These are phyloP conservation scores for Steinernema carpocapsae DNA, from an alignment of 2,888 invertebrate species.

Conservation along the genomic window DNA sequence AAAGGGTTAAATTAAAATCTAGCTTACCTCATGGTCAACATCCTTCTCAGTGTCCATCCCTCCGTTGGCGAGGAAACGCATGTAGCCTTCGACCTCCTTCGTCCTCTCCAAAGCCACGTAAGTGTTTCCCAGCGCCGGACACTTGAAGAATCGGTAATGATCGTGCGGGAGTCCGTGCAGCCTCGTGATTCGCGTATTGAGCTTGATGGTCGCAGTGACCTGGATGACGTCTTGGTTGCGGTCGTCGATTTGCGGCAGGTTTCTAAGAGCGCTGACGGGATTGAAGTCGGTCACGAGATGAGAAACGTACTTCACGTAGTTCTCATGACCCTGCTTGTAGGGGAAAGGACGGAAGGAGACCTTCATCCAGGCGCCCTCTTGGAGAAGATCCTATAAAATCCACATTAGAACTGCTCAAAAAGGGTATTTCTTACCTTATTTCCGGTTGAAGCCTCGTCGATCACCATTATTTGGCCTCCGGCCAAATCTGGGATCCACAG, in stretches of 20 bases:
- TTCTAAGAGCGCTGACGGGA: no score
- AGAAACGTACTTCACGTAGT: no score
- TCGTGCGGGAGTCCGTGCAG: background rate
- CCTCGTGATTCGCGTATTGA: no score
- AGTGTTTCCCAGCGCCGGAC: background rate
- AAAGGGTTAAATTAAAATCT: no score
- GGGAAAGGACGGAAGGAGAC: background rate
- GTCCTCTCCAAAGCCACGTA: background rate
- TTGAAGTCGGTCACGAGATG: no score
- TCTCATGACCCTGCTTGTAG: background rate
- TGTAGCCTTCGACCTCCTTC: background rate
- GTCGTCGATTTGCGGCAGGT: no score
- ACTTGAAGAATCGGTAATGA: background rate
- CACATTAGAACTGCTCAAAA: no score
- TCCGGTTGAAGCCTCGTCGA: background rate
- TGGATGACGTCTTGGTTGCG: no score
- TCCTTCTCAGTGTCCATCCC: background rate
- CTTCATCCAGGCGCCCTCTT: background rate
- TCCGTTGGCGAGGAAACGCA: background rate
- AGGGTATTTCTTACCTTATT: background rate
- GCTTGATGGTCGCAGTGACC: no score
- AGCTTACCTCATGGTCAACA: no score
- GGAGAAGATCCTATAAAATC: no score
- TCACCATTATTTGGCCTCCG: slow-evolving; percentile 1
- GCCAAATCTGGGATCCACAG: background rate